A percentile compares a stretch with the other conserved stretches of the same genome.
These are phyloP conservation scores for Chauna torquata DNA, from an alignment of 2,113 vertebrate genomes.

Conservation along the genomic window DNA sequence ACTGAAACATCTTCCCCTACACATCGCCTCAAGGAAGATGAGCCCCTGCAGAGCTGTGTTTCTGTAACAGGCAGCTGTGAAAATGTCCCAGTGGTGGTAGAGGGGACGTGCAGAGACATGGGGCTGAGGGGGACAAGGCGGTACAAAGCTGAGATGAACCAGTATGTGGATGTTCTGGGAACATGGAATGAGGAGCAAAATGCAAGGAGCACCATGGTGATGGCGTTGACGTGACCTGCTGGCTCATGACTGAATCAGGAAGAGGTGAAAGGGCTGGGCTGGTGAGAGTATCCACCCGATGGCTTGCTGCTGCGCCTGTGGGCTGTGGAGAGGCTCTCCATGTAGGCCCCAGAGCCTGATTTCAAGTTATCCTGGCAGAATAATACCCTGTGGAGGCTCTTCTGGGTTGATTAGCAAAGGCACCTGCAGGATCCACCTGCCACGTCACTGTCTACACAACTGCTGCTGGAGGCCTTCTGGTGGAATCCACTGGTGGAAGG, in stretches of 20 bases:
- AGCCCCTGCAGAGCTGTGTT: neutral
- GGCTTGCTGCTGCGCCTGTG: neutral
- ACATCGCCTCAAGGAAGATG: neutral
- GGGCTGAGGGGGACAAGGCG: neutral
- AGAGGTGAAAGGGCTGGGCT: neutral
- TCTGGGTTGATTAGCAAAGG: neutral
- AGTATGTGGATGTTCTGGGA: neutral
- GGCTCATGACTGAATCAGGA: neutral
- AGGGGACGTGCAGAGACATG: neutral
- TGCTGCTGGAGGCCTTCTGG: neutral
- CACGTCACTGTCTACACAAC: neutral
- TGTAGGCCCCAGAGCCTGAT: neutral
- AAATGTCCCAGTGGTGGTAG: neutral
- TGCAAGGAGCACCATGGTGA: neutral
- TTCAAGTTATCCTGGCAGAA: neutral
- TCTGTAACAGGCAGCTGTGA: neutral
- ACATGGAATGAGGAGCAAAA: neutral
- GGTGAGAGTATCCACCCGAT: neutral
- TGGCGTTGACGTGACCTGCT: neutral
- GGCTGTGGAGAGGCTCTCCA: neutral
- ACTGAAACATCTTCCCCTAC: neutral
- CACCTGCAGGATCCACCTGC: neutral
- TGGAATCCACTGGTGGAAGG: neutral
- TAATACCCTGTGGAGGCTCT: neutral
- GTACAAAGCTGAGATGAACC: neutral